Conservation (phyloP, 2,888 invertebrate genomes). For the Cheilosia variabilis region DNA sequence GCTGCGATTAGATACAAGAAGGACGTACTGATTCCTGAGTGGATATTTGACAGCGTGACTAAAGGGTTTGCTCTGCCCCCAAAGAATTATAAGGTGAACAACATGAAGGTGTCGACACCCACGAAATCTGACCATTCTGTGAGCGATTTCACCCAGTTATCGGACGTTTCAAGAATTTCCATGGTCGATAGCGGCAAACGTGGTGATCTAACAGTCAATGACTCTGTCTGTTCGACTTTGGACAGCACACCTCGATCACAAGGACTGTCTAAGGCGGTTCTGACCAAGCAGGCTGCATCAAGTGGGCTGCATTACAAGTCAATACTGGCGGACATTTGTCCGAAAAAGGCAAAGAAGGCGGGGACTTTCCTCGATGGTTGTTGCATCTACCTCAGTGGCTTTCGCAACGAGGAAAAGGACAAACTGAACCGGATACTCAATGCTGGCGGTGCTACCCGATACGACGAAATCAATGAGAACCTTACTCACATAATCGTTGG, state of each 20-base stretch:
- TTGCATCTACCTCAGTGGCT: constrained; percentile 89
- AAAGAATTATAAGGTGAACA: constrained; percentile 85
- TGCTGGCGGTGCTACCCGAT: constrained; percentile 92
- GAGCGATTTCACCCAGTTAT: constrained; percentile 82
- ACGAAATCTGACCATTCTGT: constrained; percentile 83
- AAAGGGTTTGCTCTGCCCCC: constrained; percentile 88
- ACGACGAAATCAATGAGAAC: constrained; percentile 89
- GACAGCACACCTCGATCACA: constrained; percentile 67
- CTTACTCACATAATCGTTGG: constrained; percentile 93
- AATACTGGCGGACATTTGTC: constrained; percentile 84
- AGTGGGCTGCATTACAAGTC: constrained; percentile 62
- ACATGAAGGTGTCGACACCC: constrained; percentile 89
- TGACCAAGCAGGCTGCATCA: constrained; percentile 73
- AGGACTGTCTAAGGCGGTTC: constrained; percentile 50
- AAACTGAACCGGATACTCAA: constrained; percentile 89
- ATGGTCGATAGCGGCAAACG: constrained; percentile 69
- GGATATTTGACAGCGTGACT: constrained; percentile 91
- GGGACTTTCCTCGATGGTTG: constrained; percentile 95
- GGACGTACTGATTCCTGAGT: constrained; percentile 89
- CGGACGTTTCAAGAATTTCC: constrained; percentile 82
- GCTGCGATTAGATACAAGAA: constrained; percentile 82
- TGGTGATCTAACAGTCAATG: constrained; percentile 77
- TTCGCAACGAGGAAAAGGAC: constrained; percentile 86
- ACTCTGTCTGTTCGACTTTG: constrained; percentile 76
- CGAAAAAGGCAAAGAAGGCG: constrained; percentile 88